Percentiles rank a stretch among this genome's conserved stretches.
Conservation (phyloP, 1,140 invertebrate genomes). For the Aricia agestis region DNA sequence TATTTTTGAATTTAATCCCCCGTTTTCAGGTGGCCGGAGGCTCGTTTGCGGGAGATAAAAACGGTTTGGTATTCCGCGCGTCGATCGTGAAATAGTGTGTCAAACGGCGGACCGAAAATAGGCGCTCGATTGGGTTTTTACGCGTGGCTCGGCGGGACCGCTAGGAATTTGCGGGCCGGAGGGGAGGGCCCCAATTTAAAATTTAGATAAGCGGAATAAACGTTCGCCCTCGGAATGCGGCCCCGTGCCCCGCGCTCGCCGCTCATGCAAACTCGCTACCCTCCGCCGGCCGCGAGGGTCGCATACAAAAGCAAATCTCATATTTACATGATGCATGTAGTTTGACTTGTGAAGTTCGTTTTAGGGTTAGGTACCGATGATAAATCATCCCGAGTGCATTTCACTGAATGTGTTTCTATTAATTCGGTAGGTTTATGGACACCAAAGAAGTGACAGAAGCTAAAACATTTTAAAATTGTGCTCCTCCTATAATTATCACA, state of each 20-base stretch:
- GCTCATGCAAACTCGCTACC: constrained; percentile 10
- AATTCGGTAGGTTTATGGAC: too few species aligned
- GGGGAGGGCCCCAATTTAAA: constrained; percentile 54
- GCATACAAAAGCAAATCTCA: not conserved
- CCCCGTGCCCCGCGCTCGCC: constrained; percentile 21
- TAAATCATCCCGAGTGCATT: not conserved
- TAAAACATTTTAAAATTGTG: too few species aligned
- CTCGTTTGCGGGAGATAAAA: constrained; percentile 28
- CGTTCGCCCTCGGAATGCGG: constrained; percentile 44
- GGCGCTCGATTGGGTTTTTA: constrained; percentile 66
- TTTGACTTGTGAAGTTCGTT: constrained; percentile 1
- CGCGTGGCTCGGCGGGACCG: constrained; percentile 54
- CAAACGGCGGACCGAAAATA: constrained; percentile 61
- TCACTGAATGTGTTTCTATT: not conserved
- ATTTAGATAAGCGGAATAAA: constrained; percentile 72
- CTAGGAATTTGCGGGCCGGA: constrained; percentile 46
- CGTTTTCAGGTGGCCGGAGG: constrained; percentile 17
- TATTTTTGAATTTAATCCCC: constrained; percentile 2
- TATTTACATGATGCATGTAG: constrained; percentile 5
- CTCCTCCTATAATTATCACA: too few species aligned
- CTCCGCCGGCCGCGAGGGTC: not conserved
- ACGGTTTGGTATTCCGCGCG: constrained; percentile 34
- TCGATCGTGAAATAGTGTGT: constrained; percentile 58
- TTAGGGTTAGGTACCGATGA: not conserved
- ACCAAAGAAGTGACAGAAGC: too few species aligned